Evolutionary conservation across 2,113 vertebrate genomes (phyloP).

Genomic region (Haemorhous mexicanus): DNA sequence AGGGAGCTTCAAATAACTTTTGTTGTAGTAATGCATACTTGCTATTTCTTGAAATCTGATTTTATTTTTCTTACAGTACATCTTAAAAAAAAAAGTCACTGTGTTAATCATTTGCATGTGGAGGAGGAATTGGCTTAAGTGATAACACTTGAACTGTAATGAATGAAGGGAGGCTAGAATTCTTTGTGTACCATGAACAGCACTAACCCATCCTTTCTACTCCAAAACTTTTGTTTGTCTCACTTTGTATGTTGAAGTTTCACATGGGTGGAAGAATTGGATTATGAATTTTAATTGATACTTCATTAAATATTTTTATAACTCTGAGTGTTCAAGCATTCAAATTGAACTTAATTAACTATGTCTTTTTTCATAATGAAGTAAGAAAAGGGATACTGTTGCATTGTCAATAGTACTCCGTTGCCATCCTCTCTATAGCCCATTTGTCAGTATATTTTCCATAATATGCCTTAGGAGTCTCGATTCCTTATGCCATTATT

Average conservation of each 20-base stretch:
- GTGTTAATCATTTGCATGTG: neutral
- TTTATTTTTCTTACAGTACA: neutral
- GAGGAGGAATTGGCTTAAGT: neutral
- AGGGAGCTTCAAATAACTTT: neutral
- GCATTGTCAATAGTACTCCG: neutral
- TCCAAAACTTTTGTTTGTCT: neutral
- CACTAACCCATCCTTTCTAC: neutral
- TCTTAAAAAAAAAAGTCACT: neutral
- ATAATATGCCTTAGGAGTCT: neutral
- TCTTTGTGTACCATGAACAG: neutral
- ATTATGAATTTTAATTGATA: neutral
- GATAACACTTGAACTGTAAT: neutral
- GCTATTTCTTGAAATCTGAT: neutral
- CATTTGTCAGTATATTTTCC: neutral
- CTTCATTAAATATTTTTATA: neutral
- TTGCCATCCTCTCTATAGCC: neutral
- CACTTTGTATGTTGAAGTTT: neutral
- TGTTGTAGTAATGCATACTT: neutral
- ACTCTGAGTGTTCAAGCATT: neutral
- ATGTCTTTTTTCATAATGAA: neutral
- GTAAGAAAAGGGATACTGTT: neutral
- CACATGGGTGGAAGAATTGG: accelerated
- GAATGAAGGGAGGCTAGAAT: neutral
- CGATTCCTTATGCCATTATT: neutral
- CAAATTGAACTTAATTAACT: neutral